These are phyloP conservation scores for Tiphia femorata DNA, from an alignment of 2,888 invertebrate genomes.

Conservation along the genomic window DNA sequence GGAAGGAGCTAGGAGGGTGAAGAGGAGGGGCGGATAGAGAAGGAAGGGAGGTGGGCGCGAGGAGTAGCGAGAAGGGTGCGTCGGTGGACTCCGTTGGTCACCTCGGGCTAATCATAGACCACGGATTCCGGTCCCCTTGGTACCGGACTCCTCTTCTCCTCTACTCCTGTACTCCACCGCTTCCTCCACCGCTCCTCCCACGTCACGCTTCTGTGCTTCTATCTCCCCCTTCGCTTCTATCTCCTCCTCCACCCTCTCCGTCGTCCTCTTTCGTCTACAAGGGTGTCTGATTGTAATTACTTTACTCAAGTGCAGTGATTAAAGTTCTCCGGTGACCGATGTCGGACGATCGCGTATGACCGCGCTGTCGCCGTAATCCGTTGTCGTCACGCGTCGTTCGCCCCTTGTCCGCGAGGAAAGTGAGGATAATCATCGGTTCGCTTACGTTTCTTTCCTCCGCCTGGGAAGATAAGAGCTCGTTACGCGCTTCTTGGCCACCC, in stretches of 20 bases:
- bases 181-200: constrained; percentile 7
- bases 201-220: too few species aligned
- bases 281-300: constrained; percentile 69
- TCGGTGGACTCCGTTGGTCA: constrained; percentile 53
- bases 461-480: not conserved
- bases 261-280: constrained; percentile 42
- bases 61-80: constrained; percentile 20
- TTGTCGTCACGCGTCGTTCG: too few species aligned
- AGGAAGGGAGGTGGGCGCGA: not conserved
- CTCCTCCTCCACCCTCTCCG: constrained; percentile 12
- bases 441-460: constrained; percentile 41
- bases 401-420: not conserved
- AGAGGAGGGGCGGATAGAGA: not conserved
- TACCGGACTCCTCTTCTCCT: constrained; percentile 52
- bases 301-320: constrained; percentile 68
- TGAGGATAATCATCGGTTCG: constrained; percentile 51
- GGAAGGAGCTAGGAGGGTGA: not conserved
- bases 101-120: constrained; percentile 66
- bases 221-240: constrained; percentile 9
- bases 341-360: constrained; percentile 36
- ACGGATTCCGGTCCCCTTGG: constrained; percentile 57
- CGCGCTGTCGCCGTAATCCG: constrained; percentile 15
- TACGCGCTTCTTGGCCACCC: too few species aligned
- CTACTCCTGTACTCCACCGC: constrained; percentile 36
- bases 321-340: constrained; percentile 63